phyloP scores from a whole-genome alignment of 2,113 vertebrate species.

The Perca fluviatilis region DNA sequence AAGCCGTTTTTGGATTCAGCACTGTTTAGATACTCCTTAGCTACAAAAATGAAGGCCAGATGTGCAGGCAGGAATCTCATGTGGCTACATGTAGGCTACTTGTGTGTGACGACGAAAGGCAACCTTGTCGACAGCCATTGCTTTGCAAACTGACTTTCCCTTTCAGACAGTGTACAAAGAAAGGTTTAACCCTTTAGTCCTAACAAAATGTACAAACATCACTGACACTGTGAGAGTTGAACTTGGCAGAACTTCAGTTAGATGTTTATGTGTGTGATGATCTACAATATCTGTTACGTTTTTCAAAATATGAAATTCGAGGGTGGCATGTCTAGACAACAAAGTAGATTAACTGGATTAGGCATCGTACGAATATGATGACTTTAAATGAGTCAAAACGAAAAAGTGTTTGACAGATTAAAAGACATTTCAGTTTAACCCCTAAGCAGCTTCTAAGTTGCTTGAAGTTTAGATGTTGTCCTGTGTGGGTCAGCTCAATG shows the following conservation, averaged over 20 bases:
- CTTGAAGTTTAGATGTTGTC: conserved; percentile 66
- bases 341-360: conserved; percentile 62
- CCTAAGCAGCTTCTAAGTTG: conserved; percentile 57
- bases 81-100: conserved; percentile 83
- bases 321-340: conserved; percentile 55
- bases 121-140: conserved; percentile 78
- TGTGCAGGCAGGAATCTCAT: conserved; percentile 79
- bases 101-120: conserved; percentile 74
- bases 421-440: conserved; percentile 68
- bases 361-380: conserved; percentile 54
- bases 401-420: conserved; percentile 50
- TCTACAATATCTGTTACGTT: conserved; percentile 41
- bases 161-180: conserved; percentile 79
- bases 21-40: conserved; percentile 83
- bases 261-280: conserved; percentile 26
- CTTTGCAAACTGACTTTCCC: conserved; percentile 80
- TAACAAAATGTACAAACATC: conserved; percentile 71
- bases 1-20: conserved; percentile 71
- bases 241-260: conserved; percentile 68
- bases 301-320: conserved; percentile 38
- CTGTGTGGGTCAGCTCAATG: conserved; percentile 71
- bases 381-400: conserved; percentile 63
- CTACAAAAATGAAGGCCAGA: conserved; percentile 84
- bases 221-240: conserved; percentile 57
- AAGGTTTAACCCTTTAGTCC: conserved; percentile 78